Evolutionary conservation across 2,113 vertebrate genomes (phyloP), one percentile per base, ranked within the genome.

Genomic region (Antechinus stuartii): DNA sequence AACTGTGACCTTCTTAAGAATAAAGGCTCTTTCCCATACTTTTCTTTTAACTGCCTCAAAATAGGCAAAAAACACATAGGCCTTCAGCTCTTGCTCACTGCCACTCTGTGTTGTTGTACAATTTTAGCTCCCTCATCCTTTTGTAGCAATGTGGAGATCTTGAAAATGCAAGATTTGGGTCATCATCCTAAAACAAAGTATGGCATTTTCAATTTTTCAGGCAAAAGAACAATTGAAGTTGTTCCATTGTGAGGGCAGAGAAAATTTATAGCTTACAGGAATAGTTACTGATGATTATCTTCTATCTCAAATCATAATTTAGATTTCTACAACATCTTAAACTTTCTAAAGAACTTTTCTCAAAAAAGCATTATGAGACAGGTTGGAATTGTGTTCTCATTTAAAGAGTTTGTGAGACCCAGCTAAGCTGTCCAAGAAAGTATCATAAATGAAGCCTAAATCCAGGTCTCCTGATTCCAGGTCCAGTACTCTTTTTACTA

Each of bases 221-320:
- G 61, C 84, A 24, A 76, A 94, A 54, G 93, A 91, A 2, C 16
- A 30, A 5, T 55, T 96, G 24, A 0, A 35, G 92, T 96, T 95
- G 26, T 19, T 90, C n/a, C 49, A 89, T 1, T 92, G 53, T 61
- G 54, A 47, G 53, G 30, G 68, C 91, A 24, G 93, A n/a, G 46
- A 84, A 68, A 68, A 35, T 14, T 35, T 68, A n/a, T 24, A 52
- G 23, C 92, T 92, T 92, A 0, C n/a, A 30, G 35, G 24, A 96
- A 54, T 56, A 95, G 92, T 89, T 90, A 93, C 84, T 84, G 94
- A 91, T 93, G 93, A 91, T 90, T 55, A 96, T 94, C 94, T 96
- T 92, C 1, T 84, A 61, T 61, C 57, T 61, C 2, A 61, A 61
- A 61, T 61, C 27, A 35, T 35, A 68, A 68, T 10, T 68, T 68